Evolutionary conservation across 2,797 vertebrate genomes (phyloP).

Genomic region (Myripristis murdjan): DNA sequence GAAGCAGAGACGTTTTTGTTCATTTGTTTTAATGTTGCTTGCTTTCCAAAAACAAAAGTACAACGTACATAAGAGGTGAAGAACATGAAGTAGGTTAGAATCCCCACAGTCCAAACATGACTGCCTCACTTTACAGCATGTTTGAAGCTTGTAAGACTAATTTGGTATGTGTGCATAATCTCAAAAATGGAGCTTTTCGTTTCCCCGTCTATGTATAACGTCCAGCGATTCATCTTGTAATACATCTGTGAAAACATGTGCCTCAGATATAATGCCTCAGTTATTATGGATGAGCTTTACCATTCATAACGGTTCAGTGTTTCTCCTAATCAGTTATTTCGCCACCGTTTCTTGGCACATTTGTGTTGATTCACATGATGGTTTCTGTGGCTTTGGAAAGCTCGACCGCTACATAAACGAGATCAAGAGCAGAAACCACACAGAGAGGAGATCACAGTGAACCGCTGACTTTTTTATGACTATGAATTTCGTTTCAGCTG

Average conservation of each 20-base stretch:
- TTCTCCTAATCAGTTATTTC: conserved; percentile 30
- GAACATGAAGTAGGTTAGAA: neutral
- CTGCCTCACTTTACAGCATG: neutral
- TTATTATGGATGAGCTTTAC: neutral
- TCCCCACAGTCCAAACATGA: neutral
- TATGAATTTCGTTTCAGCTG: conserved; percentile 1
- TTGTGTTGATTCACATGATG: conserved; percentile 29
- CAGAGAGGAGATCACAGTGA: neutral
- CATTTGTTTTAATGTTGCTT: no score
- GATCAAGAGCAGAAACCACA: conserved; percentile 39
- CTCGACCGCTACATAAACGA: conserved; percentile 14
- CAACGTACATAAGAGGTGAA: neutral
- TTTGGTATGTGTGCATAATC: neutral
- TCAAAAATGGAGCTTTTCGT: neutral
- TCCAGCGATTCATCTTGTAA: neutral
- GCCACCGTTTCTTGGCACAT: conserved; percentile 26
- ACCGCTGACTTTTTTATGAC: conserved; percentile 30
- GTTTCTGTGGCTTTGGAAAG: neutral
- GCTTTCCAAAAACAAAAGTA: neutral
- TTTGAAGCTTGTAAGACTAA: neutral
- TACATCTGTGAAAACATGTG: conserved; percentile 6
- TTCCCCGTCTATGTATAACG: neutral
- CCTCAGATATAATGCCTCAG: neutral
- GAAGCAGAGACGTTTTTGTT: no score
- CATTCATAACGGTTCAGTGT: conserved; percentile 14